A percentile compares a stretch with the other conserved stretches of the same genome.
Conservation (phyloP, 2,113 vertebrate species). For the Ceyx cyanopectus region DNA sequence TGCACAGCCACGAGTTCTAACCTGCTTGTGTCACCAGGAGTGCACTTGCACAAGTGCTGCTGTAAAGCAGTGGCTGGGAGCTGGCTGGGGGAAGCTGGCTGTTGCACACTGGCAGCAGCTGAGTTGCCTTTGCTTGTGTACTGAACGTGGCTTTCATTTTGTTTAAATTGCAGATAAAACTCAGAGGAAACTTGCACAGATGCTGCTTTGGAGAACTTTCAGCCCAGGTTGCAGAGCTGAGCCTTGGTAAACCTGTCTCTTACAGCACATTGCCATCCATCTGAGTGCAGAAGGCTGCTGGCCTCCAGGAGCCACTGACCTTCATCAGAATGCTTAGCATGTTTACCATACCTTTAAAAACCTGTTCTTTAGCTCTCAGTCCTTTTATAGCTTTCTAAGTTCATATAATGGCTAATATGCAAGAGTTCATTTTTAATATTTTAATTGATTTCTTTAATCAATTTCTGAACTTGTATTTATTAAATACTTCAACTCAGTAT, state of each 20-base stretch:
- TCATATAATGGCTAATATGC: constrained; percentile 85
- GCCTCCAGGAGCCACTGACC: constrained; percentile 76
- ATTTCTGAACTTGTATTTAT: constrained; percentile 87
- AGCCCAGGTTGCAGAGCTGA: constrained; percentile 87
- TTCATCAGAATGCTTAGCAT: constrained; percentile 81
- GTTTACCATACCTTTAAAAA: constrained; percentile 82
- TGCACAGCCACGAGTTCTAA: background rate
- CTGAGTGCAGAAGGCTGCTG: constrained; percentile 78
- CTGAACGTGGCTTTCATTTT: constrained; percentile 45
- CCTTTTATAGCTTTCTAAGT: constrained; percentile 85
- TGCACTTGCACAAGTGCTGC: background rate
- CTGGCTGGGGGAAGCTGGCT: background rate
- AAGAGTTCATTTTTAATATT: constrained; percentile 83
- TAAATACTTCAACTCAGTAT: constrained; percentile 89
- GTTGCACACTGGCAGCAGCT: background rate
- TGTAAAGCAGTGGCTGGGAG: background rate
- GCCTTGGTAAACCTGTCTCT: constrained; percentile 85
- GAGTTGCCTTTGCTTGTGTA: background rate
- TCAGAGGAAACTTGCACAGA: constrained; percentile 90
- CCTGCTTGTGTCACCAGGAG: background rate
- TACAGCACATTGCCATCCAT: constrained; percentile 85
- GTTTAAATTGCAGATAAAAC: constrained; percentile 83
- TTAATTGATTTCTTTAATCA: constrained; percentile 85
- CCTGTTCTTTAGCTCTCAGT: constrained; percentile 81
- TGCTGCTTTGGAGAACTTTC: constrained; percentile 87